These are phyloP conservation scores for Hipposideros armiger DNA, from an alignment of 2,113 vertebrate species.

Conservation along the genomic window DNA sequence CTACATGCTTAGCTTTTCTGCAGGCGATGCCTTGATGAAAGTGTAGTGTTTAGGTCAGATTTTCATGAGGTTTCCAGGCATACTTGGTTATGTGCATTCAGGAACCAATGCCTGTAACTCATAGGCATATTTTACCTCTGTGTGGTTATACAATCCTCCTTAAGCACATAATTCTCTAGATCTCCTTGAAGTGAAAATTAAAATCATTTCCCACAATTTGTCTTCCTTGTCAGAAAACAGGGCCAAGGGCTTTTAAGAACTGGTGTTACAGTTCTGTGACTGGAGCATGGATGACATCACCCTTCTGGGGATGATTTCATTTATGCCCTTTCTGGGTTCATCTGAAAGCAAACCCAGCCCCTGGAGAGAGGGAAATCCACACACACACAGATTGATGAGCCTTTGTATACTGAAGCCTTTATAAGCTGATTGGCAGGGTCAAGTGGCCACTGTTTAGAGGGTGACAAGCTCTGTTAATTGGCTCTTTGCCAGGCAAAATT, in stretches of 20 bases:
- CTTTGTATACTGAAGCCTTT: slow-evolving; percentile 55
- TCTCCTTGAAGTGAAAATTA: slow-evolving; percentile 64
- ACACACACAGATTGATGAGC: background rate
- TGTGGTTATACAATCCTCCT: background rate
- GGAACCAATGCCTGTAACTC: background rate
- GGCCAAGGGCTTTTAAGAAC: slow-evolving; percentile 60
- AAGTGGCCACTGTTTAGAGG: slow-evolving; percentile 48
- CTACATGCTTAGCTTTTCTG: background rate
- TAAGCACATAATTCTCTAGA: background rate
- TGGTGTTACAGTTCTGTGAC: background rate
- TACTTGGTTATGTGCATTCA: background rate
- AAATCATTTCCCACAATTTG: slow-evolving; percentile 60
- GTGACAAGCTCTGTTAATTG: slow-evolving; percentile 1
- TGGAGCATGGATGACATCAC: slow-evolving; percentile 63
- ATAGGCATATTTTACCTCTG: background rate
- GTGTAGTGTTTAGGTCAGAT: background rate
- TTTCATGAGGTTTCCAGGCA: background rate
- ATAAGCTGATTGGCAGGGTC: slow-evolving; percentile 57
- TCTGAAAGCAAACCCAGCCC: slow-evolving; percentile 30
- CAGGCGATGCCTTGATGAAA: background rate
- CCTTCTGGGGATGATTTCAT: slow-evolving; percentile 58
- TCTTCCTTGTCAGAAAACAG: slow-evolving; percentile 69
- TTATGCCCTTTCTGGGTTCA: slow-evolving; percentile 44
- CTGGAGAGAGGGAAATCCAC: background rate
- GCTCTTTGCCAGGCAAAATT: slow-evolving; percentile 51